Evolutionary conservation across 2,888 invertebrate species (phyloP), one percentile per base, ranked within the genome.

Genomic region (Tiliacea aurago): DNA sequence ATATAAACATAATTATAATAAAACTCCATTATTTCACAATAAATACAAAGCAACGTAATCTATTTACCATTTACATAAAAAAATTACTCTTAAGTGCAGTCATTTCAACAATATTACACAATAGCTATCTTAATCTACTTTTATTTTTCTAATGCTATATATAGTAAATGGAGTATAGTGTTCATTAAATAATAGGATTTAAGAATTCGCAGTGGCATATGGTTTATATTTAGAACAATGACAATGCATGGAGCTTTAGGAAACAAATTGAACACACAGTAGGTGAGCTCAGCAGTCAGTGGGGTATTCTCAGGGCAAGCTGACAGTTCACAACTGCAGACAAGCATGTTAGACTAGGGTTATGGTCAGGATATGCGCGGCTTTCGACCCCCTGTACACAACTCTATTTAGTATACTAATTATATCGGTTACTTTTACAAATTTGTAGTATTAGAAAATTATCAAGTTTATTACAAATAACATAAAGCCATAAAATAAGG

Each of bases 161-260:
- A n/a, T 28, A 28, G 28, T 28, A 28, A 28, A 28, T 28, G 28
- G 28, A 28, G 28, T 28, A n/a, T n/a, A 28, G 11, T n/a, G n/a
- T 53, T 11, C 6, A 64, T 51, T 45, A 15, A 66, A 10, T 33
- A 55, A 18, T 1, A 47, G 20, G 20, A 9, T 47, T 41, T 18
- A 28, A 23, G 23, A 23, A 74, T 45, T 74, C 74, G 74, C 74
- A 66, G 13, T 7, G 23, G 74, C 74, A 0, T 33, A 11, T 49
- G n/a, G 47, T 41, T 23, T 28, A 11, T 28, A 65, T 18, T 55
- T 53, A 28, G 15, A 28, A 28, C 4, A 69, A 69, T 13, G 10
- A 47, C 4, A 49, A 23, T 63, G 64, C 47, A 41, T 43, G 11
- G 3, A 67, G 18, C 33, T 33, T 33, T 43, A 70, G 7, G 10